Conservation (phyloP, 2,797 vertebrate genomes). For the Knipowitschia caucasica region DNA sequence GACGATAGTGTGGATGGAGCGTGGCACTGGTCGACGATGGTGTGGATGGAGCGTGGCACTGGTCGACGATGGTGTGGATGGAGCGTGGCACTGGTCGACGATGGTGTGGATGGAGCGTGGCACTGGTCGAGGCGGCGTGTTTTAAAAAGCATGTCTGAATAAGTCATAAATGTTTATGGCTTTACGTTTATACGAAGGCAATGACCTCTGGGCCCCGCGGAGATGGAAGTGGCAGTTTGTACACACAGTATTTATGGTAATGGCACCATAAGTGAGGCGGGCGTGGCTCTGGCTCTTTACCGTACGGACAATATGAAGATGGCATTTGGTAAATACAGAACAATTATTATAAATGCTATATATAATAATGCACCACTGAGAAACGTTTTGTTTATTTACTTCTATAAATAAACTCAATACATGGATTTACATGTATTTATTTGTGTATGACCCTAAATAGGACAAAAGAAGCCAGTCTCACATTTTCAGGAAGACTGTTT, state of each 20-base stretch:
- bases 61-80: neutral
- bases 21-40: neutral
- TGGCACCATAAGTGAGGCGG: neutral
- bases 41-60: constrained; percentile 6
- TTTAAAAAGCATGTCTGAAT: neutral
- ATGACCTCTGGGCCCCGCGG: constrained; percentile 17
- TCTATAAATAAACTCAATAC: too few relatives aligned
- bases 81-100: neutral
- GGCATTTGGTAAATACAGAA: too few relatives aligned
- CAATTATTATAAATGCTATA: too few relatives aligned
- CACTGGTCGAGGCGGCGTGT: neutral
- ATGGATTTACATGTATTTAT: too few relatives aligned
- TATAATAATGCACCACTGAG: too few relatives aligned
- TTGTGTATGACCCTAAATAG: too few relatives aligned
- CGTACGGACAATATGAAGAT: too few relatives aligned
- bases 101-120: constrained; percentile 6
- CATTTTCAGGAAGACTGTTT: too few relatives aligned
- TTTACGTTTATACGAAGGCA: constrained; percentile 19
- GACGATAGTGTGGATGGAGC: constrained; percentile 1
- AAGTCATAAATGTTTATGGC: constrained; percentile 14
- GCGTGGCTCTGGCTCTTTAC: too few relatives aligned
- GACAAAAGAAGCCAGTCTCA: too few relatives aligned
- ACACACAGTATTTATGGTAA: constrained; percentile 9
- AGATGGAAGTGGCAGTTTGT: constrained; percentile 12
- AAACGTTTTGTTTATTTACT: too few relatives aligned